Conservation (phyloP, 1,140 invertebrate species). For the Anastrepha ludens region DNA sequence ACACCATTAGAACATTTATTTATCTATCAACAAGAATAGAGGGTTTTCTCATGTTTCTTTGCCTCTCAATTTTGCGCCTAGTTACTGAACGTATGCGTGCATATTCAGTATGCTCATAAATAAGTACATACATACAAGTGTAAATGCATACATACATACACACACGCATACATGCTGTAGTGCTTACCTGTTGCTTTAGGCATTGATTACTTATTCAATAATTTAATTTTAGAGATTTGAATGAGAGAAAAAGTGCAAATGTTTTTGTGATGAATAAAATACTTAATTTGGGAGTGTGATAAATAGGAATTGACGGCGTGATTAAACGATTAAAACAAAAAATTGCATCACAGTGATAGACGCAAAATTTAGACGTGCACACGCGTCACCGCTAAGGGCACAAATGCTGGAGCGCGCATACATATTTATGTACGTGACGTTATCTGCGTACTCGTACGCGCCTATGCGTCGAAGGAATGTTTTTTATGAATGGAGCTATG, state of each 20-base stretch:
- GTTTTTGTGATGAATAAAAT: background rate
- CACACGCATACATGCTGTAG: no score
- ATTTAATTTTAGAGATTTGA: background rate
- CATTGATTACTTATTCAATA: no score
- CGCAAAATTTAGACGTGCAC: background rate
- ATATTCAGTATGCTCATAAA: no score
- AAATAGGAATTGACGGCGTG: background rate
- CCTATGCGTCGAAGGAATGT: background rate
- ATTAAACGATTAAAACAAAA: background rate
- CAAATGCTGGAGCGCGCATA: background rate
- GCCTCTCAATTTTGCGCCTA: background rate
- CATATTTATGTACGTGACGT: slow-evolving; percentile 16
- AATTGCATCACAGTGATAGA: background rate
- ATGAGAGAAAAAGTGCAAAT: background rate
- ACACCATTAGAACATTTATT: background rate
- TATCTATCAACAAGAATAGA: background rate
- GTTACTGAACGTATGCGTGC: background rate
- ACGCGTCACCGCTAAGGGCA: background rate
- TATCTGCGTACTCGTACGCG: background rate
- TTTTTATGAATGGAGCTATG: slow-evolving; percentile 2
- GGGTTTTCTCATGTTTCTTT: background rate
- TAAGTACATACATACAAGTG: no score
- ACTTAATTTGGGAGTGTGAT: background rate
- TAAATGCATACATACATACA: no score
- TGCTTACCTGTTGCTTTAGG: no score